Evolutionary conservation across 1,140 invertebrate genomes (phyloP).

Genomic region (Trypoxylus dichotomus): DNA sequence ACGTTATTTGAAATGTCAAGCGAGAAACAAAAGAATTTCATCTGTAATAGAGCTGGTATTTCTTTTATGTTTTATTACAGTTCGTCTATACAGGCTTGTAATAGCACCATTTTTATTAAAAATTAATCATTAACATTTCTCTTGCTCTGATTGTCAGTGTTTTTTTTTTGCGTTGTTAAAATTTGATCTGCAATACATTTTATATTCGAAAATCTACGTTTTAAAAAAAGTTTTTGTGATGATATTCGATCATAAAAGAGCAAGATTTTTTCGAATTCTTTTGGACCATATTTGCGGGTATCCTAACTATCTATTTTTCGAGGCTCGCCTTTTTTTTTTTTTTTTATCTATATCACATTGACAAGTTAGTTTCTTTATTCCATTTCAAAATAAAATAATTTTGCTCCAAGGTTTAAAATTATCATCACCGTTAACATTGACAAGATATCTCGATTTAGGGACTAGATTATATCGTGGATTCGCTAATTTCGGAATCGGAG

Average conservation of each 20-base stretch:
- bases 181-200: not conserved
- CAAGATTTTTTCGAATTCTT: not conserved
- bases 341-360: not conserved
- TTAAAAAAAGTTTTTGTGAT: not conserved
- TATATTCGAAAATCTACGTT: no score
- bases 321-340: not conserved
- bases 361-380: not conserved
- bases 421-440: no score
- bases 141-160: not conserved
- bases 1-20: not conserved
- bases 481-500: no score
- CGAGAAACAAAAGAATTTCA: not conserved
- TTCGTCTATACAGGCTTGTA: not conserved
- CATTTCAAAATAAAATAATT: no score
- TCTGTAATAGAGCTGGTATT: not conserved
- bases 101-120: constrained; percentile 18
- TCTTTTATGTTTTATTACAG: not conserved
- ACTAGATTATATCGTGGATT: no score
- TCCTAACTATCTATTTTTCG: not conserved
- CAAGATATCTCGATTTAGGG: no score
- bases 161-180: not conserved
- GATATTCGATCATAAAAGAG: not conserved
- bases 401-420: no score
- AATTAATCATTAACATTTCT: not conserved
- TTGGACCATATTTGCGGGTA: not conserved